A percentile compares a stretch with the other conserved stretches of the same genome.
Conservation (phyloP, 2,113 vertebrate species). For the Nymphicus hollandicus region DNA sequence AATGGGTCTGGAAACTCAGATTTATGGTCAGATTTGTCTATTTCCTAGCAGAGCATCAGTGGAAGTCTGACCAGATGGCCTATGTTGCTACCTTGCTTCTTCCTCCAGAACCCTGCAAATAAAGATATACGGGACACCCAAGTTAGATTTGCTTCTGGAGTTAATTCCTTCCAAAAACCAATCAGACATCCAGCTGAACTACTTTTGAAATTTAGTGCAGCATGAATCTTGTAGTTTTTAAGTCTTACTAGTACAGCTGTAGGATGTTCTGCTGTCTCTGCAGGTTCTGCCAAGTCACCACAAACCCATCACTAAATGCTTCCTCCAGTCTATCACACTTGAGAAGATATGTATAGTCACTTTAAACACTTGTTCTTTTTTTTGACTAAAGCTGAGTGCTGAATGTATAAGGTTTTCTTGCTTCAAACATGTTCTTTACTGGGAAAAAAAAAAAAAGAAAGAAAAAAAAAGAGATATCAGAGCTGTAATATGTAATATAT, state of each 20-base stretch:
- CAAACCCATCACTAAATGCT: background rate
- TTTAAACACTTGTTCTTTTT: background rate
- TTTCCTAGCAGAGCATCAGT: background rate
- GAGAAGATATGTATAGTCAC: background rate
- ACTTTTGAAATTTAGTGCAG: constrained; percentile 4
- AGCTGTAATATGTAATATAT: background rate
- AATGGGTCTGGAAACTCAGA: background rate
- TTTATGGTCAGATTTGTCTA: background rate
- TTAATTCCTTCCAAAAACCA: background rate
- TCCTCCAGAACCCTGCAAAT: background rate
- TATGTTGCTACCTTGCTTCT: background rate
- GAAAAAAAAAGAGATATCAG: background rate
- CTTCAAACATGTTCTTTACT: background rate
- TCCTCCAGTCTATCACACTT: background rate
- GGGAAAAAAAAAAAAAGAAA: background rate
- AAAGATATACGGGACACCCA: background rate
- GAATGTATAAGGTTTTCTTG: background rate
- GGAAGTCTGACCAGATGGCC: background rate
- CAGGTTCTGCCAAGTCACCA: background rate
- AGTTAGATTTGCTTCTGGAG: background rate
- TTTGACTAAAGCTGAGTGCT: background rate
- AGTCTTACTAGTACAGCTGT: background rate
- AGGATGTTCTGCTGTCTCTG: background rate
- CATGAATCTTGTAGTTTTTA: background rate
- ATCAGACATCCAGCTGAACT: background rate